These are phyloP conservation scores for Bombus ignitus DNA, from an alignment of 1,140 invertebrate genomes.

Conservation along the genomic window DNA sequence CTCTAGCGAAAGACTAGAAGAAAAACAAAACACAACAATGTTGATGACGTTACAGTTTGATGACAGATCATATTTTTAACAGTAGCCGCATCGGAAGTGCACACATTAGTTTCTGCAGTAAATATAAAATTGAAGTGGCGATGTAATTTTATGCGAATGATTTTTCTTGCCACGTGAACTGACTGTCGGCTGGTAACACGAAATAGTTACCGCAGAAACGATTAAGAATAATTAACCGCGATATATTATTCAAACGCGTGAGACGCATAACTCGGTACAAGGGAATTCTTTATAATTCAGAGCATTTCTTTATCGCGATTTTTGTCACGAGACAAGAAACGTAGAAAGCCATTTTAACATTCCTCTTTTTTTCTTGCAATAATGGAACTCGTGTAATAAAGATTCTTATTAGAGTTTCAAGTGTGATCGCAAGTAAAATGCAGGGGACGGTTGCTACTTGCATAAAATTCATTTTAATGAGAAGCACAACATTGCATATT, in stretches of 20 bases:
- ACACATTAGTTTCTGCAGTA: background rate
- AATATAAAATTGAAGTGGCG: background rate
- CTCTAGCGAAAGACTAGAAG: background rate
- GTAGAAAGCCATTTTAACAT: background rate
- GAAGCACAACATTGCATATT: too few species aligned
- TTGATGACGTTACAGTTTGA: slow-evolving; percentile 2
- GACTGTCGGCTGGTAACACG: background rate
- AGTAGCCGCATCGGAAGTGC: background rate
- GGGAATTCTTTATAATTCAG: too few species aligned
- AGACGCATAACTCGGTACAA: background rate
- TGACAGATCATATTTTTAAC: background rate
- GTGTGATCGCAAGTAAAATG: background rate
- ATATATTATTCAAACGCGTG: background rate
- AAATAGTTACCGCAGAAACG: background rate
- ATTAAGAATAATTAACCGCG: slow-evolving; percentile 22
- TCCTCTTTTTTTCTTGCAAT: background rate
- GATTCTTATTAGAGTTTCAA: background rate
- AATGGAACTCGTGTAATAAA: background rate
- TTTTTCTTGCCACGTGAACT: background rate
- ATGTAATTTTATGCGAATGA: background rate
- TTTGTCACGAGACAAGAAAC: background rate
- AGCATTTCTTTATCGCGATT: background rate
- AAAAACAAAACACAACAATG: background rate
- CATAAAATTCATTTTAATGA: too few species aligned
- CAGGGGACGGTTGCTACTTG: too few species aligned